Base-by-base conservation (phyloP, 2,797 vertebrate species). In the Vireo griseus region DNA sequence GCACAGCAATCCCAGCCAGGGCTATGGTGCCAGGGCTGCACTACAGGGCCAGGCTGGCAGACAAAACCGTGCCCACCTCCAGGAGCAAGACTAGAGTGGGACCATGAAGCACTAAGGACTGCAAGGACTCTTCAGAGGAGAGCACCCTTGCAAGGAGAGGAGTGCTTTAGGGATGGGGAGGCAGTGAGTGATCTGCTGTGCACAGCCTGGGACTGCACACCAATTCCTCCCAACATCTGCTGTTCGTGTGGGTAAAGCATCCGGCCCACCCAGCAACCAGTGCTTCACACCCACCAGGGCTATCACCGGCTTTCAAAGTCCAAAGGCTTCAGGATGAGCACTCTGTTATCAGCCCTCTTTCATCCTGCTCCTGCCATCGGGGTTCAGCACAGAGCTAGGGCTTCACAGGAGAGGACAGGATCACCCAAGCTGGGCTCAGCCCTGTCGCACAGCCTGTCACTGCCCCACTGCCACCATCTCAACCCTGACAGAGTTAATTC, bases 391-490 rank as follows among this genome's bases (percentile, higher is more conserved):
- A 50, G 26, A 83, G 82, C 65, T 16, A 15, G 11, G 10, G 11
- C 9, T 37, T 78, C 6, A 1, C 25, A 13, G 9, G 14, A 54
- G 9, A 87, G 21, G 17, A 65, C 31, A 93, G 31, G 13, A 28
- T 42, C 39, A 62, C 31, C 17, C 65, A 48, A 42, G 57, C 37
- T 31, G 19, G 16, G 44, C 17, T 68, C 39, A 81, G 76, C 21
- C 25, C 28, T 3, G 0, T 11, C 4, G 3, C 20, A 35, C 35
- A 58, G 39, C 29, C 35, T 71, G 61, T 31, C 29, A 17, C 65
- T 44, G 25, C 14, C 6, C 14, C 44, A 5, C 50, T 0, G 0
- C 66, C 58, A 79, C 21, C 39, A 40, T 20, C 35, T 74, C 52
- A 52, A 48, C 14, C 16, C 35, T 1, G 10, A 55, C 12, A n/a